Base-by-base conservation (phyloP, 2,888 invertebrate species). In the Chymomyza amoena region DNA sequence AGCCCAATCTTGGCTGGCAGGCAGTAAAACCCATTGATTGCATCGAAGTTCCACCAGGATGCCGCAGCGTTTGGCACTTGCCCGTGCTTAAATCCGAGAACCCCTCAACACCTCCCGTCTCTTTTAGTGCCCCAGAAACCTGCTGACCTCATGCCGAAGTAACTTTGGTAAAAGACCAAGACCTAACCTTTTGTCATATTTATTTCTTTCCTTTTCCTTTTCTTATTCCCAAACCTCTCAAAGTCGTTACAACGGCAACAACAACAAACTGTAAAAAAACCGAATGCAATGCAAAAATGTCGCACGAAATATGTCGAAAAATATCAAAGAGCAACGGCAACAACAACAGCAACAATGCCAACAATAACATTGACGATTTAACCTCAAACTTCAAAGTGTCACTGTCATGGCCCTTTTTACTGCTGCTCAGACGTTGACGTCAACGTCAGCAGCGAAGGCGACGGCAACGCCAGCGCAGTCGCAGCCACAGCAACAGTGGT, bases 321-420 rank as follows among this genome's bases (percentile, higher is more conserved):
- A 71, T 39, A 66, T 54, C 71, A 65, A 60, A 63, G 61, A 64
- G 32, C 70, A 25, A 25, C 25, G 20, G 59, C 61, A 69, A 51
- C 4, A 32, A 69, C 71, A 74, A 56, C 70, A 50, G 61, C 45
- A 36, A 62, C 16, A 36, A 51, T 16, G 50, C 36, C 25, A 54
- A 69, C 77, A 78, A 69, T 73, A 78, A 73, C 84, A 87, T 78
- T 83, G 87, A 81, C 77, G 79, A 81, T 82, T 82, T 84, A 90
- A 89, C 89, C 89, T 90, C 90, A 89, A 89, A 89, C 89, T 89
- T 89, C 87, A 89, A 84, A 90, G 87, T 90, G 89, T 90, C 89
- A 90, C 90, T 89, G 89, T 89, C 89, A 90, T 88, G 90, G 90
- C 89, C 89, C 90, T 90, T 90, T 88, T 89, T 89, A 87, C 87